Conservation (phyloP, 2,797 vertebrate species). For the Cyclopterus lumpus region DNA sequence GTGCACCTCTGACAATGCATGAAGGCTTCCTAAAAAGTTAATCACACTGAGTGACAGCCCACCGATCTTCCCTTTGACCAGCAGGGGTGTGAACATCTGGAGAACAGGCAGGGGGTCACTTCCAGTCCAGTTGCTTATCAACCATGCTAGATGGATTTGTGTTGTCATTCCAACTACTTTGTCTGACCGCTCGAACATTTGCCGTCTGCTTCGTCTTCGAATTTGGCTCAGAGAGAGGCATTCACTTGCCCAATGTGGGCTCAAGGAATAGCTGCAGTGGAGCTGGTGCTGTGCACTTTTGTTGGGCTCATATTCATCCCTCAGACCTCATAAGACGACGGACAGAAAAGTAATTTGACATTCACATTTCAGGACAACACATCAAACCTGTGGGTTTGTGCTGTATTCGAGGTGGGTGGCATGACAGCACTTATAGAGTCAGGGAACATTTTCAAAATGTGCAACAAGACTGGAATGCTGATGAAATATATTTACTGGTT, state of each 20-base stretch:
- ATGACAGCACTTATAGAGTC: not conserved
- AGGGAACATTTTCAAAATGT: not conserved
- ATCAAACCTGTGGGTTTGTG: not conserved
- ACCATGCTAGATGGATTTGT: slow-evolving; percentile 21
- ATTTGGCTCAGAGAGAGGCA: slow-evolving; percentile 38
- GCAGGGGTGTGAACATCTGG: slow-evolving; percentile 39
- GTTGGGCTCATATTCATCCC: slow-evolving; percentile 7
- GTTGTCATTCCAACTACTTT: slow-evolving; percentile 47
- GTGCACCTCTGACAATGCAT: slow-evolving; percentile 3
- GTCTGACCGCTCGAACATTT: slow-evolving; percentile 50
- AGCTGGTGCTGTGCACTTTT: not conserved
- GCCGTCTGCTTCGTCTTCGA: slow-evolving; percentile 39
- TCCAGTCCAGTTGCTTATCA: slow-evolving; percentile 22
- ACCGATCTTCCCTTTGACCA: slow-evolving; percentile 24
- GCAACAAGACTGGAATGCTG: not conserved
- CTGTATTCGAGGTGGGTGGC: not conserved
- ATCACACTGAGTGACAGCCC: slow-evolving; percentile 21
- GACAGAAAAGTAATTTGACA: not conserved
- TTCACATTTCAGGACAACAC: slow-evolving; percentile 21
- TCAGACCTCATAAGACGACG: slow-evolving; percentile 7
- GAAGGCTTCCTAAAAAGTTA: slow-evolving; percentile 28
- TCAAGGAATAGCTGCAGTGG: slow-evolving; percentile 26
- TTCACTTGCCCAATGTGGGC: not conserved
- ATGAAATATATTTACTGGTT: not conserved
- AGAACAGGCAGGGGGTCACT: slow-evolving; percentile 14